phyloP scores from a whole-genome alignment of 2,113 vertebrate genomes.

The Tautogolabrus adspersus region DNA sequence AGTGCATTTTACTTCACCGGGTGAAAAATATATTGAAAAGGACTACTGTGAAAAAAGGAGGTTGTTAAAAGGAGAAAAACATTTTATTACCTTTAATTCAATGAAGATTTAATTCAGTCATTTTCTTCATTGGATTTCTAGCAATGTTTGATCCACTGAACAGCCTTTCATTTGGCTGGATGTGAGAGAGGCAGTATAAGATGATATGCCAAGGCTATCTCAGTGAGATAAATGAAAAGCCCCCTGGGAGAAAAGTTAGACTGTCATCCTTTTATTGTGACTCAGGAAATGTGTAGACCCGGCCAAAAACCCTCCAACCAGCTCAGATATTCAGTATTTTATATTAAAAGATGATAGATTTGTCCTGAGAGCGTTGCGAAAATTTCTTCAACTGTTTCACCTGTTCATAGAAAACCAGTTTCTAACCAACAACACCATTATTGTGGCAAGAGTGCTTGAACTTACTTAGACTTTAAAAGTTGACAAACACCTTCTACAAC shows the following conservation, averaged over 20 bases:
- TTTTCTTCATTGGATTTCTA: slow-evolving; percentile 37
- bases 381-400: too few relatives aligned
- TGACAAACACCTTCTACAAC: neutral
- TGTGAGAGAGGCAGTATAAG: slow-evolving; percentile 40
- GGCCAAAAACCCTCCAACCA: neutral
- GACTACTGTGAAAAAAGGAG: neutral
- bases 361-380: too few relatives aligned
- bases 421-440: too few relatives aligned
- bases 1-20: slow-evolving; percentile 8
- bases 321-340: slow-evolving; percentile 1
- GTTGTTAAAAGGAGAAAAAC: neutral
- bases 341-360: too few relatives aligned
- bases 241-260: slow-evolving; percentile 40
- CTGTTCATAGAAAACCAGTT: too few relatives aligned
- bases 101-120: slow-evolving; percentile 33
- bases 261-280: slow-evolving; percentile 25
- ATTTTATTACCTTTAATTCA: slow-evolving; percentile 9
- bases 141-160: slow-evolving; percentile 40
- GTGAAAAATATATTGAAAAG: slow-evolving; percentile 14
- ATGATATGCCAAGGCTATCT: slow-evolving; percentile 39
- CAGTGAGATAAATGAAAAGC: slow-evolving; percentile 47
- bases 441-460: neutral
- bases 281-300: slow-evolving; percentile 1
- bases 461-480: neutral
- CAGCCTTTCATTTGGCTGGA: slow-evolving; percentile 46